Evolutionary conservation across 2,888 invertebrate genomes (phyloP).

Genomic region (Drosophila sordidula): DNA sequence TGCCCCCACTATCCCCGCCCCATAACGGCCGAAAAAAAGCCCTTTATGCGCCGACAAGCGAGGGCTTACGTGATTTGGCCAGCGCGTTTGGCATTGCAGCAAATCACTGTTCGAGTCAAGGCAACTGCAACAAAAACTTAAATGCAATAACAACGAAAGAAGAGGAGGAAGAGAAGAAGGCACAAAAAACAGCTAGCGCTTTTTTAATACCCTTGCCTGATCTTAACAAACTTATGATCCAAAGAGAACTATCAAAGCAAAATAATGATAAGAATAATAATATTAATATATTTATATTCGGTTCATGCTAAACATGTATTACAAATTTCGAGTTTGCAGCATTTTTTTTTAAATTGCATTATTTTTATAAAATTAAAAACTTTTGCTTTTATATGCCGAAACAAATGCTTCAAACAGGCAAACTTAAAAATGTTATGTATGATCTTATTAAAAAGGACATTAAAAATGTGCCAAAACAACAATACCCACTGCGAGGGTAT

Average conservation of each 20-base stretch:
- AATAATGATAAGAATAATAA: too few species aligned
- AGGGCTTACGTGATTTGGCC: conserved; percentile 68
- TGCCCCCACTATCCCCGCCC: background rate
- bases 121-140: conserved; percentile 23
- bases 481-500: conserved; percentile 1
- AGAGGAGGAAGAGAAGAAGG: conserved; percentile 2
- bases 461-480: background rate
- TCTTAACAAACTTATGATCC: background rate
- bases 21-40: background rate
- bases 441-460: too few species aligned
- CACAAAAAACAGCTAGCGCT: background rate
- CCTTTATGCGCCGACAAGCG: conserved; percentile 19
- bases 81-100: conserved; percentile 39
- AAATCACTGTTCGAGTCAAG: conserved; percentile 51
- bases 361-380: too few species aligned
- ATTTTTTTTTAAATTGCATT: too few species aligned
- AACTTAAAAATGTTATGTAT: too few species aligned
- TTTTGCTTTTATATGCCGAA: too few species aligned
- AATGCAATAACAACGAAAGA: conserved; percentile 6
- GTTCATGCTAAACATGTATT: too few species aligned
- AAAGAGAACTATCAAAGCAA: background rate
- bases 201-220: conserved; percentile 4
- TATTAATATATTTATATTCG: too few species aligned
- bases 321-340: too few species aligned
- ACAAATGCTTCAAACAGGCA: too few species aligned